Evolutionary conservation across 2,797 vertebrate species (phyloP).

Genomic region (Rousettus madagascariensis): DNA sequence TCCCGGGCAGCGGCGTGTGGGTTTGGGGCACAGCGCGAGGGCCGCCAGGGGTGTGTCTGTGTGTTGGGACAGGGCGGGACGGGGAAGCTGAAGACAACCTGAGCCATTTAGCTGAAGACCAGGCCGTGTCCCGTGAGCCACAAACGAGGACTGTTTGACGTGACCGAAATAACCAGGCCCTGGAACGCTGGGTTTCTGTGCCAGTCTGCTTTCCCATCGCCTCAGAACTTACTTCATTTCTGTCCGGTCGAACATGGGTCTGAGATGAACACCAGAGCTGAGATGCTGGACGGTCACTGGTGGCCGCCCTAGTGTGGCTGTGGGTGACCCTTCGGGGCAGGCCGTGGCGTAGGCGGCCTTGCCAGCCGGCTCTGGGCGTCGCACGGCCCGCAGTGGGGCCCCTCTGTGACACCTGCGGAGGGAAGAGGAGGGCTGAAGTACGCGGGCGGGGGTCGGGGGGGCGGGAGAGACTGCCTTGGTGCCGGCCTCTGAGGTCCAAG

Average conservation of each 20-base stretch:
- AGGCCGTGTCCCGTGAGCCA: neutral
- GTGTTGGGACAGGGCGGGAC: neutral
- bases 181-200: neutral
- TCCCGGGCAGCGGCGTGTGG: neutral
- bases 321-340: neutral
- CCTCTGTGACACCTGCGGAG: neutral
- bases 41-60: neutral
- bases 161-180: neutral
- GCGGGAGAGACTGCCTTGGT: neutral
- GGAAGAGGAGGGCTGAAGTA: too few relatives aligned
- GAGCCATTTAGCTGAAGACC: neutral
- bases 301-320: fast-evolving
- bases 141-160: neutral
- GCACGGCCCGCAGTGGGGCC: fast-evolving
- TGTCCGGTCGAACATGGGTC: neutral
- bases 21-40: neutral
- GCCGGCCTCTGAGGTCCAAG: neutral
- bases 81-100: neutral
- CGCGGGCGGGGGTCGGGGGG: too few relatives aligned
- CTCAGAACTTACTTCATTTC: neutral
- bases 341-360: fast-evolving
- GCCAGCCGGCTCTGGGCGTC: neutral
- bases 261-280: neutral
- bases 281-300: fast-evolving
- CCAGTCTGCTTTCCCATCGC: neutral